Conservation (phyloP, 2,113 vertebrate species). For the Sorex fumeus region DNA sequence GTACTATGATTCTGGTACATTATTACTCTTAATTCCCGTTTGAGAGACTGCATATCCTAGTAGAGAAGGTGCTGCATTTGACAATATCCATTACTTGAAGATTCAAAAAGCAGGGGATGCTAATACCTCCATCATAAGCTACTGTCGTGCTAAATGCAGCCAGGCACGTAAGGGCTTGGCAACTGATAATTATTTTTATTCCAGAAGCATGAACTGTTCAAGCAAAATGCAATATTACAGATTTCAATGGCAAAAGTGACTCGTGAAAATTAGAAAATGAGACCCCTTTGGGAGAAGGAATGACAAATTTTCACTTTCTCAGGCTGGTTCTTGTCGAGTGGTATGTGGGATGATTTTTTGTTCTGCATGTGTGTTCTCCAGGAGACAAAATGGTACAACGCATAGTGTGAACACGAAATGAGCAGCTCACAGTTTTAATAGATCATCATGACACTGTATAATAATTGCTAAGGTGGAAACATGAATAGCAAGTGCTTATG, state of each 20-base stretch:
- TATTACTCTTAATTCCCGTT: too few species aligned
- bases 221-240: neutral
- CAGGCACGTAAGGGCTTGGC: neutral
- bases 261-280: neutral
- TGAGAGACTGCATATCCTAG: neutral
- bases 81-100: neutral
- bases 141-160: neutral
- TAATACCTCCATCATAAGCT: neutral
- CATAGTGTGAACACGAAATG: neutral
- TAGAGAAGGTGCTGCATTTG: conserved; percentile 7
- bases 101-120: neutral
- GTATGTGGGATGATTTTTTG: neutral
- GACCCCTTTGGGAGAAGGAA: neutral
- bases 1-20: too few species aligned
- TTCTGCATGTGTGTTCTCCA: too few species aligned
- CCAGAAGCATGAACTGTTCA: neutral
- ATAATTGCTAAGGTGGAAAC: neutral
- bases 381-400: neutral
- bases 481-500: neutral
- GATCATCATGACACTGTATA: neutral
- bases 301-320: neutral
- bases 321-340: neutral
- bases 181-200: neutral
- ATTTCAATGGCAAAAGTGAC: neutral
- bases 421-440: neutral